A percentile compares a stretch with the other conserved stretches of the same genome.
Evolutionary conservation across 2,797 vertebrate genomes (phyloP).

Genomic region (Australoheros facetus): DNA sequence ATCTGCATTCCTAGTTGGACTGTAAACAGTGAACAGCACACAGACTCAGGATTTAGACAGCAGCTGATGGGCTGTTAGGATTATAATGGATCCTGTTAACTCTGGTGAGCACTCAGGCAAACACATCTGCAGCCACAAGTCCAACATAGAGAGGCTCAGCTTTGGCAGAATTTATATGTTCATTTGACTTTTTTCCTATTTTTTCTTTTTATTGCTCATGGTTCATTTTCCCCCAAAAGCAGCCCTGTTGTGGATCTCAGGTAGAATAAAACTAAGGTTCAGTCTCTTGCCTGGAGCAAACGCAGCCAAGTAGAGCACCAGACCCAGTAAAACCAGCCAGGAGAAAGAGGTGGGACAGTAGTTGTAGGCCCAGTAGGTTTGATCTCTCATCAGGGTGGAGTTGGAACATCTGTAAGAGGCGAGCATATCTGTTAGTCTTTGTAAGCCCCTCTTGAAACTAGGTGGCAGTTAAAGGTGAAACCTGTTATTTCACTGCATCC

Average conservation of each 20-base stretch:
- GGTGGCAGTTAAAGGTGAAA: neutral
- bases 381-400: conserved; percentile 83
- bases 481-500: neutral
- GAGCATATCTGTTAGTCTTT: neutral
- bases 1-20: neutral
- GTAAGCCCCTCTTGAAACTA: neutral
- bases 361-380: conserved; percentile 94
- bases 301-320: conserved; percentile 91
- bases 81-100: neutral
- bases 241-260: neutral
- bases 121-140: neutral
- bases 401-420: conserved; percentile 88
- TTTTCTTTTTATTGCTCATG: neutral
- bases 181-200: neutral
- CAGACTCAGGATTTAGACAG: neutral
- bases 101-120: neutral
- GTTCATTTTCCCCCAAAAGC: neutral
- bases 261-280: neutral
- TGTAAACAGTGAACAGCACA: neutral
- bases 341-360: conserved; percentile 96
- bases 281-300: conserved; percentile 90
- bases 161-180: neutral
- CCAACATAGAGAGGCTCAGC: neutral
- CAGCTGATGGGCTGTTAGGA: neutral
- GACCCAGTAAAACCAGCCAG: conserved; percentile 92